Percentiles rank a stretch among this genome's conserved stretches.
Evolutionary conservation across 2,113 vertebrate genomes (phyloP).

Genomic region (Dendropsophus ebraccatus): DNA sequence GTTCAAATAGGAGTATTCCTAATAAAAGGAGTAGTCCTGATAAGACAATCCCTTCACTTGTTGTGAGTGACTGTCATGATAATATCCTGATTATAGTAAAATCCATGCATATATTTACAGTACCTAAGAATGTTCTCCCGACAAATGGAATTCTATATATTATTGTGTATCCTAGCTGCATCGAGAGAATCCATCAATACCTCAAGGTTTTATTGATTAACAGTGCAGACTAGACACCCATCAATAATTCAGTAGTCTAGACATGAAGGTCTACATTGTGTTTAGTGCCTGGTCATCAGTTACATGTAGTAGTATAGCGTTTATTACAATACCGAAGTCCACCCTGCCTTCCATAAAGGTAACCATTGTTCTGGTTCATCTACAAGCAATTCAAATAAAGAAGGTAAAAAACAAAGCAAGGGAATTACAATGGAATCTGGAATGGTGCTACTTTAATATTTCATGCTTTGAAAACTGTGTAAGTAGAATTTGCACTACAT

Average conservation of each 20-base stretch:
- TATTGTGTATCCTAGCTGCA: not conserved
- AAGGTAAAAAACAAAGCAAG: not conserved
- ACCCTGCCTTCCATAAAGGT: not conserved
- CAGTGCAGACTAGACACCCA: not conserved
- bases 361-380: no score
- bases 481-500: conserved; percentile 46
- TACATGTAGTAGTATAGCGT: not conserved
- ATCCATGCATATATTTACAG: no score
- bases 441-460: not conserved
- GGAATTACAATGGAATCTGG: not conserved
- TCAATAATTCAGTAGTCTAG: not conserved
- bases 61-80: no score
- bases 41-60: no score
- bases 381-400: not conserved
- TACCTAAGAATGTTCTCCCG: not conserved
- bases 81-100: no score
- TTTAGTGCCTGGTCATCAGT: not conserved
- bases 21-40: no score
- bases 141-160: not conserved
- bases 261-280: not conserved
- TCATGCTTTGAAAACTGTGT: conserved; percentile 16
- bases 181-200: not conserved
- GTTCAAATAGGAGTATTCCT: no score
- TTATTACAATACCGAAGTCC: not conserved
- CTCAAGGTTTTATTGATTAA: not conserved